These are phyloP conservation scores for Furcifer pardalis DNA, from an alignment of 2,797 vertebrate species.

Conservation along the genomic window DNA sequence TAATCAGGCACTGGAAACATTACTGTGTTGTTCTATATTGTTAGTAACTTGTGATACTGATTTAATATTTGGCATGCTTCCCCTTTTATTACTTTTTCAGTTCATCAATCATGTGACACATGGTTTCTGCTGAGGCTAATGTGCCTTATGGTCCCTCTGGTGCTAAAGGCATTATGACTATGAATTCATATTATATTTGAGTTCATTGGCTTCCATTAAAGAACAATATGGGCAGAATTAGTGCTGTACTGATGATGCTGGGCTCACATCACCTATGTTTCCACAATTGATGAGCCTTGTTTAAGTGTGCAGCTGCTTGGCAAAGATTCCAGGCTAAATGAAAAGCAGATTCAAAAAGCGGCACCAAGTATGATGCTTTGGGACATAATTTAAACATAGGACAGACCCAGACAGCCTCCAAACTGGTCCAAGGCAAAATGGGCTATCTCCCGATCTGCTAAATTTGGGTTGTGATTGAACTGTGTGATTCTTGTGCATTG, in stretches of 20 bases:
- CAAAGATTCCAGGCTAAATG: not conserved
- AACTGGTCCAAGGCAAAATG: too few relatives aligned
- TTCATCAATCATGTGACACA: not conserved
- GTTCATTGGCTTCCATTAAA: not conserved
- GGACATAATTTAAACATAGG: too few relatives aligned
- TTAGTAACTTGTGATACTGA: not conserved
- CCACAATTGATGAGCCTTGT: not conserved
- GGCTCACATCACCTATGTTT: not conserved
- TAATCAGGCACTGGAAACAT: rapidly evolving
- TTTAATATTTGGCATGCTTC: not conserved
- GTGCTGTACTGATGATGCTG: not conserved
- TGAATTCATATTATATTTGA: constrained; percentile 13
- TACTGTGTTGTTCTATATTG: not conserved
- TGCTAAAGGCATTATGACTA: constrained; percentile 25
- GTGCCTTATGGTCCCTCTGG: constrained; percentile 22
- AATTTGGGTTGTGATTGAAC: too few relatives aligned
- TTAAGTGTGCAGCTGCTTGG: not conserved
- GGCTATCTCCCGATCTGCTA: too few relatives aligned
- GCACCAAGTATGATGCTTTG: not conserved
- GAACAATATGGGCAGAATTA: not conserved
- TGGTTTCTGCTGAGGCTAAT: constrained; percentile 29
- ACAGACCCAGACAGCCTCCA: too few relatives aligned
- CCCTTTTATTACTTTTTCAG: not conserved
- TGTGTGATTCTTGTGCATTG: too few relatives aligned
- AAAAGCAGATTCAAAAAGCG: not conserved